Conservation (phyloP, 2,797 vertebrate genomes). For the Brachymystax lenok region DNA sequence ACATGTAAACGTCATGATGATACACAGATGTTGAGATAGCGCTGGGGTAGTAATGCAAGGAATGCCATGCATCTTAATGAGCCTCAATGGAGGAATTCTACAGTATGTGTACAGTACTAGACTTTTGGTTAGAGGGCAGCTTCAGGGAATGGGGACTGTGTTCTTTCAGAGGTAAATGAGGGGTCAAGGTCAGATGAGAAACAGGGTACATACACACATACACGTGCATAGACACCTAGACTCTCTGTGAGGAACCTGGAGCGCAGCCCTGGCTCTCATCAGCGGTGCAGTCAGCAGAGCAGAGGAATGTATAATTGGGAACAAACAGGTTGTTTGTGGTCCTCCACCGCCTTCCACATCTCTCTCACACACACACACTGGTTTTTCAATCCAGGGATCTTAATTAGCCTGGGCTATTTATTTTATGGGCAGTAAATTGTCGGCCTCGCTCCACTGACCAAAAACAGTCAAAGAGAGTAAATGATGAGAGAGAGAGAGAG, state of each 20-base stretch:
- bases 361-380: conserved; percentile 5
- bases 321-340: conserved; percentile 5
- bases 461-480: no score
- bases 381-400: conserved; percentile 60
- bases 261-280: neutral
- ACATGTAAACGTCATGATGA: conserved; percentile 71
- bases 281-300: neutral
- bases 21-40: conserved; percentile 72
- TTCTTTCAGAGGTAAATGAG: conserved; percentile 35
- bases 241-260: conserved; percentile 9
- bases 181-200: conserved; percentile 43
- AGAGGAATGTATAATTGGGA: conserved; percentile 9
- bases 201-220: conserved; percentile 40
- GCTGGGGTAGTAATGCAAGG: conserved; percentile 39
- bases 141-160: conserved; percentile 17
- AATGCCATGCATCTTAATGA: conserved; percentile 61
- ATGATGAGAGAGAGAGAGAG: neutral
- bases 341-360: conserved; percentile 36
- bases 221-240: conserved; percentile 5
- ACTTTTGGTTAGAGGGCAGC: conserved; percentile 43
- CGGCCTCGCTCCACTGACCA: conserved; percentile 57
- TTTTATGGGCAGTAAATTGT: conserved; percentile 76
- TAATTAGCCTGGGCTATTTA: conserved; percentile 73
- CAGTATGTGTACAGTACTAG: conserved; percentile 46
- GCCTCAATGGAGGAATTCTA: conserved; percentile 49